Conservation (phyloP, 2,888 invertebrate genomes). For the Drosophila vallismaia region DNA sequence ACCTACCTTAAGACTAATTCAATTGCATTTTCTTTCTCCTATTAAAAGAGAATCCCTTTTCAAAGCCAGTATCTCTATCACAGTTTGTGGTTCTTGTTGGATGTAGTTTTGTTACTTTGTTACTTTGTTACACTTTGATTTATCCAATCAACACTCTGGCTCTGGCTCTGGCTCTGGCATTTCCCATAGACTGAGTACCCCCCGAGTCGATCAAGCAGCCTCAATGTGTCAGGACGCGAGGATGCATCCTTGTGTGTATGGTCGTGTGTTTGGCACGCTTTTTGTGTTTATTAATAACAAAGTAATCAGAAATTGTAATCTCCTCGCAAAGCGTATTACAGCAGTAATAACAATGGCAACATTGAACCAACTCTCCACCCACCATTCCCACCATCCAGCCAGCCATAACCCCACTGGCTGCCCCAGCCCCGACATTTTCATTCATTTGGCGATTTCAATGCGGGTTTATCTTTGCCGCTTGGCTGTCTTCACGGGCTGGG, state of each 20-base stretch:
- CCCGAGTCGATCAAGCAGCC: constrained; percentile 18
- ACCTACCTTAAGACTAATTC: too few relatives aligned
- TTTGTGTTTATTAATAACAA: constrained; percentile 78
- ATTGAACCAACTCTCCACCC: constrained; percentile 28
- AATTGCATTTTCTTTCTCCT: too few relatives aligned
- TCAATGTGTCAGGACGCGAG: constrained; percentile 10
- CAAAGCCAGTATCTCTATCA: too few relatives aligned
- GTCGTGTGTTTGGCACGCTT: constrained; percentile 46
- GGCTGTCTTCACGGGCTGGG: constrained; percentile 45
- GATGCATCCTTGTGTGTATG: constrained; percentile 20
- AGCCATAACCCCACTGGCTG: background rate
- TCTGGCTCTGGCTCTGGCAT: background rate
- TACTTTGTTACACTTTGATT: background rate
- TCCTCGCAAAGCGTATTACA: constrained; percentile 73
- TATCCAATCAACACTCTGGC: background rate
- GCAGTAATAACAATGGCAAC: constrained; percentile 73
- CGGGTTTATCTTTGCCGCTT: constrained; percentile 50
- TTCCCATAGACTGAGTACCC: constrained; percentile 12
- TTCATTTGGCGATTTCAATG: constrained; percentile 51
- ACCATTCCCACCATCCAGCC: background rate
- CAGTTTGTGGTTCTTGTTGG: too few relatives aligned
- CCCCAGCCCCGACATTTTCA: constrained; percentile 8
- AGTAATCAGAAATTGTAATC: constrained; percentile 79
- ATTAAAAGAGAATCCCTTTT: too few relatives aligned
- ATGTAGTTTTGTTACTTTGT: background rate